phyloP scores from a whole-genome alignment of 2,113 vertebrate genomes.

The Paratilapia polleni region DNA sequence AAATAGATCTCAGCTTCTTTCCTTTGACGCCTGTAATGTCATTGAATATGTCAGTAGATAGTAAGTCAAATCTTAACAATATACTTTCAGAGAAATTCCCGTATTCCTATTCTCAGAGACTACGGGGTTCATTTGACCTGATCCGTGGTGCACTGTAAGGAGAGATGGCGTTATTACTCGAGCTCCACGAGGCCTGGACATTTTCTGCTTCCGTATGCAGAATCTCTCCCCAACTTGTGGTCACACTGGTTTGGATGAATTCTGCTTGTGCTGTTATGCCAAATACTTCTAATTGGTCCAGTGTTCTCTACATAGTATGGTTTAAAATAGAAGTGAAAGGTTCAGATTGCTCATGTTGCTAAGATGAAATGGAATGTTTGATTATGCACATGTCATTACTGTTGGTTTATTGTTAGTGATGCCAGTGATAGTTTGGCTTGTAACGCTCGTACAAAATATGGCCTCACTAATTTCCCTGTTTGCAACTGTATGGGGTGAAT shows the following conservation, averaged over 20 bases:
- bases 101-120: neutral
- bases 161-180: conserved; percentile 50
- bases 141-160: conserved; percentile 37
- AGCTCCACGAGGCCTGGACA: conserved; percentile 26
- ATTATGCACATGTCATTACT: neutral
- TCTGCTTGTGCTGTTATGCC: conserved; percentile 23
- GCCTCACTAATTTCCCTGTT: neutral
- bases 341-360: conserved; percentile 9
- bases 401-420: neutral
- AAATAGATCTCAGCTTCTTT: conserved; percentile 11
- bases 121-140: conserved; percentile 35
- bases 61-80: neutral
- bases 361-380: conserved; percentile 11
- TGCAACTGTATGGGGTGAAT: neutral
- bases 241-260: conserved; percentile 56
- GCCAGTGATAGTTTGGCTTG: neutral
- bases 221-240: conserved; percentile 63
- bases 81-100: neutral
- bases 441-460: neutral
- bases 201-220: conserved; percentile 70
- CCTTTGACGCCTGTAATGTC: neutral
- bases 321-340: conserved; percentile 17
- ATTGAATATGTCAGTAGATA: neutral
- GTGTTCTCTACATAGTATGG: neutral
- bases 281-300: conserved; percentile 35